A percentile compares a stretch with the other conserved stretches of the same genome.
Evolutionary conservation across 2,797 vertebrate genomes (phyloP).

Genomic region (Enteromius treurensis): DNA sequence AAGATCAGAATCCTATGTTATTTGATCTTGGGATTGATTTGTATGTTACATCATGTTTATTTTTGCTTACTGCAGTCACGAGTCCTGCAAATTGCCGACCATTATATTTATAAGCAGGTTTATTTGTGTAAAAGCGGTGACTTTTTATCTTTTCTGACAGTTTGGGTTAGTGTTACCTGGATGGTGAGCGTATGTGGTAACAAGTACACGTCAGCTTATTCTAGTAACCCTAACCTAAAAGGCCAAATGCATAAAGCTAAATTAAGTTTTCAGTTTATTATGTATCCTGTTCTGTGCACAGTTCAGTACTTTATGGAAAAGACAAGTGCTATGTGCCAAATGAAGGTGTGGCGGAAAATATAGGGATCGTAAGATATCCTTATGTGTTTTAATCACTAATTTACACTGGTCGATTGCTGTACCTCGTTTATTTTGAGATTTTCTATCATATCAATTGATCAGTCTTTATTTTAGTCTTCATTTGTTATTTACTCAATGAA

Average conservation of each 20-base stretch:
- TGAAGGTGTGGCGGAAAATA: constrained; percentile 1
- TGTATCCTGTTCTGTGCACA: not conserved
- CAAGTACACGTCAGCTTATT: not conserved
- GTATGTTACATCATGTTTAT: constrained; percentile 4
- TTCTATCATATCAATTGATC: constrained; percentile 17
- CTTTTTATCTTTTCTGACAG: not conserved
- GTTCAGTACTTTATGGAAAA: not conserved
- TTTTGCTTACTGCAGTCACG: not conserved
- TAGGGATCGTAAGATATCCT: constrained; percentile 1
- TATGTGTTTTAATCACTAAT: constrained; percentile 33
- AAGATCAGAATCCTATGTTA: constrained; percentile 7
- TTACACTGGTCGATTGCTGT: constrained; percentile 51
- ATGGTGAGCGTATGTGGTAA: not conserved
- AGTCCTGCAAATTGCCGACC: not conserved
- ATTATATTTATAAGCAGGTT: not conserved
- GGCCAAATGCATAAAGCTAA: not conserved
- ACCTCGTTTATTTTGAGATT: constrained; percentile 21
- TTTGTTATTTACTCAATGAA: constrained; percentile 52
- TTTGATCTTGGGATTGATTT: constrained; percentile 1
- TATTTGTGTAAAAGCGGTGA: not conserved
- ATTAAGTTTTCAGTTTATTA: not conserved
- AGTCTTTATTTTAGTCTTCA: constrained; percentile 38
- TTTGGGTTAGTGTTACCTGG: not conserved
- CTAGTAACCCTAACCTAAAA: not conserved
- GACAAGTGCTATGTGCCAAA: constrained; percentile 35